Conservation (phyloP, 2,113 vertebrate species). For the Egretta garzetta region DNA sequence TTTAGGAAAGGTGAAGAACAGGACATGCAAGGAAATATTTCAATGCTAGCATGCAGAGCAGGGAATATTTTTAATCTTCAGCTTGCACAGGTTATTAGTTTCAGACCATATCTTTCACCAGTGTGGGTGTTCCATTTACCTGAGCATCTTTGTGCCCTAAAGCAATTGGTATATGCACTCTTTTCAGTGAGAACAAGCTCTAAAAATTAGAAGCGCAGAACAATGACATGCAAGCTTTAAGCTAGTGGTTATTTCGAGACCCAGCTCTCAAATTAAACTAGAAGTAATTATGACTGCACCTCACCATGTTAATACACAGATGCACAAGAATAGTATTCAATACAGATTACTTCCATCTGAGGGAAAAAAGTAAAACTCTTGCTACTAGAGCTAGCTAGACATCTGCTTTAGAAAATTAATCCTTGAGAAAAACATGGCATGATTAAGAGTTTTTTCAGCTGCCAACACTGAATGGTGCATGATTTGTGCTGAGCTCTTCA, state of each 20-base stretch:
- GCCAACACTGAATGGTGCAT: not conserved
- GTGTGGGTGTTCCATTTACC: not conserved
- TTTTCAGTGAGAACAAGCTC: not conserved
- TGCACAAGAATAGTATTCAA: not conserved
- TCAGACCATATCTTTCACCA: not conserved
- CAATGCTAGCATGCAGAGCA: not conserved
- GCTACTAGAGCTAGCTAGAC: not conserved
- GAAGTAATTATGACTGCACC: not conserved
- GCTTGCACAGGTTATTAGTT: not conserved
- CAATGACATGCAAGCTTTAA: not conserved
- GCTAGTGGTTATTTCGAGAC: not conserved
- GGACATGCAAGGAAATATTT: not conserved
- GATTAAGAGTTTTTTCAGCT: slow-evolving; percentile 28
- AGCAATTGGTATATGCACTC: not conserved
- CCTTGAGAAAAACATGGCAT: not conserved
- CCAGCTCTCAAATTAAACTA: not conserved
- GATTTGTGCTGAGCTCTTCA: not conserved
- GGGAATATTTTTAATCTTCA: not conserved
- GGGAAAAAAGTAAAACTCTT: not conserved
- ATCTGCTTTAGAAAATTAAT: slow-evolving; percentile 25
- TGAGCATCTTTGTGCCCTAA: not conserved
- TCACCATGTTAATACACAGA: not conserved
- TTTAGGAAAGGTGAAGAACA: not conserved
- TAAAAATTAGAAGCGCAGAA: not conserved
- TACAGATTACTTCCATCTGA: not conserved